Evolutionary conservation across 2,888 invertebrate species (phyloP), one percentile per base, ranked within the genome.

Genomic region (Bellardia bayeri): DNA sequence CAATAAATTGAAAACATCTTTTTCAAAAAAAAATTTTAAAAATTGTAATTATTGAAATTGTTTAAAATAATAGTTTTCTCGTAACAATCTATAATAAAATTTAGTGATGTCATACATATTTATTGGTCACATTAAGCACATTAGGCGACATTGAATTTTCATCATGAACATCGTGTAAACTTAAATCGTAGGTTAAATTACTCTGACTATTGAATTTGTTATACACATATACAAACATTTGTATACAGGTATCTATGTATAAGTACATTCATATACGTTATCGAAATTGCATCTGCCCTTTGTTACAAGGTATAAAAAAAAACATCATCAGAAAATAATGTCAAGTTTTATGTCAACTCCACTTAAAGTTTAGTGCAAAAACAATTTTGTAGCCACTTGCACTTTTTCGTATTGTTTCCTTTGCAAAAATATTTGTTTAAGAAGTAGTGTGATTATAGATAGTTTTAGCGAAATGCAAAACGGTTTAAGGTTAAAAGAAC

Each of bases 321-420:
- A 56, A 37, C 1, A 23, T 11, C 11, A 9, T 7, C 11, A 14
- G 13, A 11, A 40, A 40, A n/a, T 72, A 13, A 13, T 11, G 30
- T 64, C 64, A 37, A 45, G 45, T 66, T 66, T 23, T 66, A 23
- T 45, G 42, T 66, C 54, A 66, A 66, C 42, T 40, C 40, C 49
- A 14, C 61, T 64, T 49, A 64, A 64, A 51, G 61, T 30, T 74
- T 58, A 49, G 33, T 23, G 58, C 2, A 23, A 37, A 42, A 61
- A 61, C 37, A 33, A 45, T 58, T 74, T 74, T 61, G 9, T 33
- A 72, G 40, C 33, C 66, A 56, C 66, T 76, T 66, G 51, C 30
- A 76, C 3, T 66, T 58, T 30, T 58, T 30, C 30, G 23, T 58
- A 30, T 30, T 66, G 16, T 1, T 42, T n/a, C 7, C 2, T 66